Conservation (phyloP, 92 coral and sea anemone genomes). For the Chrysogorgia sp. region DNA sequence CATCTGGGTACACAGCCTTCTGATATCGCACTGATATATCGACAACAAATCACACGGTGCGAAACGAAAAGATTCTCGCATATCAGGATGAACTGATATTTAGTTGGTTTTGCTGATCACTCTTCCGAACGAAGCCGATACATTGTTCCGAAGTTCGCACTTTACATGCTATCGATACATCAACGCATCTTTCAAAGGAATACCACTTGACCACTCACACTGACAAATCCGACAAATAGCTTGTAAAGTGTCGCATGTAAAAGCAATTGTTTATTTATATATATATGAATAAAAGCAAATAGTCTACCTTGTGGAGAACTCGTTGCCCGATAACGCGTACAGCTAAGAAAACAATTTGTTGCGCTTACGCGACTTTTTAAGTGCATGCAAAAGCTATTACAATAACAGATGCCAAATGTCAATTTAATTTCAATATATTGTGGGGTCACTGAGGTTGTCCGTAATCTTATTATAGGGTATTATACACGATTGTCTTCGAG, state of each 20-base stretch:
- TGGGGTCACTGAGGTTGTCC: neutral
- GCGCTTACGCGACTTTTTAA: too few species aligned
- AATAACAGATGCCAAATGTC: neutral
- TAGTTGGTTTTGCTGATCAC: too few species aligned
- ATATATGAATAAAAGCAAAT: too few species aligned
- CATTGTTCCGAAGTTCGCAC: neutral
- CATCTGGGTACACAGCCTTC: conserved; percentile 24
- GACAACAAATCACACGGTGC: conserved; percentile 34
- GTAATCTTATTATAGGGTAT: neutral
- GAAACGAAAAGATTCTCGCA: too few species aligned
- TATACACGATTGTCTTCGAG: neutral
- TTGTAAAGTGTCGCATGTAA: neutral
- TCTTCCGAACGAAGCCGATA: too few species aligned
- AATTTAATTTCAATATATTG: neutral
- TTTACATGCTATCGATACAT: neutral
- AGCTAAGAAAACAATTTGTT: neutral
- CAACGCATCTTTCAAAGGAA: neutral
- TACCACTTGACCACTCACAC: too few species aligned
- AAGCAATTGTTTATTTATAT: neutral
- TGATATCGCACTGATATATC: neutral
- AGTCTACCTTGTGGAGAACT: too few species aligned
- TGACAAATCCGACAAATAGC: neutral
- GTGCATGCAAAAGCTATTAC: neutral
- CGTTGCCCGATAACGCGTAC: too few species aligned
- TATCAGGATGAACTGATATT: too few species aligned